Evolutionary conservation across 2,888 invertebrate species (phyloP), one percentile per base, ranked within the genome.

Genomic region (Zaprionus obscuricornis): DNA sequence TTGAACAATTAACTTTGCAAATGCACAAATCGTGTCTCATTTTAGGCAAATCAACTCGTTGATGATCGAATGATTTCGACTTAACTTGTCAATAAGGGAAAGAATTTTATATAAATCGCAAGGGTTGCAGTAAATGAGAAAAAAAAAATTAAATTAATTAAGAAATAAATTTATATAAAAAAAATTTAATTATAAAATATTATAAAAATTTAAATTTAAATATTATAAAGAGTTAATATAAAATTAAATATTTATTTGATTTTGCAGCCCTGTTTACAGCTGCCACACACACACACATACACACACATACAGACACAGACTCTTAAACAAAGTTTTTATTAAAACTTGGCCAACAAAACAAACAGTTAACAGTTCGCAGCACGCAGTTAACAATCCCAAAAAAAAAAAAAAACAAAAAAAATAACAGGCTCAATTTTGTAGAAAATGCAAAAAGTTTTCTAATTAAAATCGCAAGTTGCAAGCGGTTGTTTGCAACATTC

Each of bases 401-500:
- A 52, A 60, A 47, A 18, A 18, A n/a, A 34, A 57, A 14, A 39
- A 39, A 27, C 22, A 36, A 11, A 24, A 13, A 17, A 36, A 26
- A 52, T 27, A 18, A n/a, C 24, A 1, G 36, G 27, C 29, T 26
- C 39, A 14, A n/a, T n/a, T n/a, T n/a, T 16, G 33, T 66, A 65
- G 58, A 55, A 74, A 72, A 70, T 74, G 62, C 56, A 40, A 81
- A n/a, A 76, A 78, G 66, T 79, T 79, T 82, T 74, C 76, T 73
- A 82, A 82, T 81, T 81, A 81, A 81, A 82, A 70, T 66, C 50
- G 57, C 63, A 79, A 76, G 66, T 78, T 71, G 56, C 10, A 14
- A 22, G 50, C 46, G 46, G n/a, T n/a, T n/a, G n/a, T n/a, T 43
- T 49, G 45, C 26, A 46, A 31, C 36, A 66, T 40, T 31, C n/a